Evolutionary conservation across 2,797 vertebrate species (phyloP).

Genomic region (Spondyliosoma cantharus): DNA sequence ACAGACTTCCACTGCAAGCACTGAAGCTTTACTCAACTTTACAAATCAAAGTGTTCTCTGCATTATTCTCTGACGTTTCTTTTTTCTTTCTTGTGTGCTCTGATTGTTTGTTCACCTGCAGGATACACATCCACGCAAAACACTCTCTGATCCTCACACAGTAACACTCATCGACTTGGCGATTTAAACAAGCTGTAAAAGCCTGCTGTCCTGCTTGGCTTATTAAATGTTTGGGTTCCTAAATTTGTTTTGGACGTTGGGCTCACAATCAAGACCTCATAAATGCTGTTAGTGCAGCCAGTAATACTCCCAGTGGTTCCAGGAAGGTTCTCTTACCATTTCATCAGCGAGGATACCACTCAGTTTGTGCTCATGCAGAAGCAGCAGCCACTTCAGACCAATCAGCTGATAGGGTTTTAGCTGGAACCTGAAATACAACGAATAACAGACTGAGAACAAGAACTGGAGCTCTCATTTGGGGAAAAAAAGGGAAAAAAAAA

Average conservation of each 20-base stretch:
- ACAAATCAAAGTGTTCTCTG: constrained; percentile 13
- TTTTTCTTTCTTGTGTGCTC: neutral
- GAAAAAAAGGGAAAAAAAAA: neutral
- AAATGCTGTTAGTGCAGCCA: neutral
- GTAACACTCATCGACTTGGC: neutral
- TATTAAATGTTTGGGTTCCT: neutral
- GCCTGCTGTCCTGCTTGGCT: neutral
- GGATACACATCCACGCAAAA: constrained; percentile 6
- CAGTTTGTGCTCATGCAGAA: constrained; percentile 92
- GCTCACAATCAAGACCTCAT: neutral
- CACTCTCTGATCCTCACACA: neutral
- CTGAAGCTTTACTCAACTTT: neutral
- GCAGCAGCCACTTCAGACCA: constrained; percentile 95
- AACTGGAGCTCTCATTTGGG: neutral
- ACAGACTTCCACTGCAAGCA: constrained; percentile 1
- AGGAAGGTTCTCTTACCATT: constrained; percentile 88
- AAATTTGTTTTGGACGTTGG: neutral
- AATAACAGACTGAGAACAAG: constrained; percentile 16
- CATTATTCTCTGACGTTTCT: neutral
- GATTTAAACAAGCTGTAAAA: neutral
- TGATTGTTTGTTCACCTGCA: constrained; percentile 38
- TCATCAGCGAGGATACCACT: constrained; percentile 98
- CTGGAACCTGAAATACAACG: constrained; percentile 83
- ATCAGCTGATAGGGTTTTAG: constrained; percentile 97
- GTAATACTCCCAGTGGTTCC: neutral